A percentile compares a stretch with the other conserved stretches of the same genome.
phyloP scores from a whole-genome alignment of 2,888 invertebrate species.

The Ariolimax columbianus region DNA sequence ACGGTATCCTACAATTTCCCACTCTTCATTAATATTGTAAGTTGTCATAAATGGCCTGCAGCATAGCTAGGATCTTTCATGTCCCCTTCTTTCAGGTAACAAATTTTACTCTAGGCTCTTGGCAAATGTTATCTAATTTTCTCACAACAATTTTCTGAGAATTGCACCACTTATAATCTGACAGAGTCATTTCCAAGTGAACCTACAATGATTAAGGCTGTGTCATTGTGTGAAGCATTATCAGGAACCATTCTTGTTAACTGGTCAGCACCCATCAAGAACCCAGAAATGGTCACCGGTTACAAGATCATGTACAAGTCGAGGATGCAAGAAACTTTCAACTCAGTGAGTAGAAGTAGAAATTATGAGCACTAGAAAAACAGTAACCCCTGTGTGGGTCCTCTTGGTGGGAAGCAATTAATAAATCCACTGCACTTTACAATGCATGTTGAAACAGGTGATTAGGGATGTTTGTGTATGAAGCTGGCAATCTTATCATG shows the following conservation, averaged over 20 bases:
- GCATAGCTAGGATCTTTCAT: no score
- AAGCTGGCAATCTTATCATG: no score
- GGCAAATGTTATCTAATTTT: not conserved
- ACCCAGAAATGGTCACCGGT: conserved; percentile 44
- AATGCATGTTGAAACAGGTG: no score
- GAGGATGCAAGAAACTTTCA: not conserved
- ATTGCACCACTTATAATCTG: not conserved
- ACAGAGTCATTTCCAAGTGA: conserved; percentile 41
- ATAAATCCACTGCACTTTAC: no score
- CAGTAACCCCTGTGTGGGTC: no score
- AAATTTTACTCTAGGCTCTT: no score
- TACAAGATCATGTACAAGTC: conserved; percentile 47
- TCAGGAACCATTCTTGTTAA: conserved; percentile 26
- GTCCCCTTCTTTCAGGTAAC: no score
- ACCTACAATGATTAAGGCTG: conserved; percentile 23
- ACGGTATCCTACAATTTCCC: no score
- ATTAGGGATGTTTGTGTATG: no score
- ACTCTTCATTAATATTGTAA: no score
- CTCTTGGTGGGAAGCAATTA: no score
- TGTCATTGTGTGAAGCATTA: not conserved
- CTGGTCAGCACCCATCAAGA: conserved; percentile 43
- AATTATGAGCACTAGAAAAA: not conserved
- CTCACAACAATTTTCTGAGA: not conserved
- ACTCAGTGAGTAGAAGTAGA: conserved; percentile 9
- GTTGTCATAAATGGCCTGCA: no score